Percentiles rank a stretch among this genome's conserved stretches.
phyloP scores from a whole-genome alignment of 2,888 invertebrate species.

The Platypus cylindrus region DNA sequence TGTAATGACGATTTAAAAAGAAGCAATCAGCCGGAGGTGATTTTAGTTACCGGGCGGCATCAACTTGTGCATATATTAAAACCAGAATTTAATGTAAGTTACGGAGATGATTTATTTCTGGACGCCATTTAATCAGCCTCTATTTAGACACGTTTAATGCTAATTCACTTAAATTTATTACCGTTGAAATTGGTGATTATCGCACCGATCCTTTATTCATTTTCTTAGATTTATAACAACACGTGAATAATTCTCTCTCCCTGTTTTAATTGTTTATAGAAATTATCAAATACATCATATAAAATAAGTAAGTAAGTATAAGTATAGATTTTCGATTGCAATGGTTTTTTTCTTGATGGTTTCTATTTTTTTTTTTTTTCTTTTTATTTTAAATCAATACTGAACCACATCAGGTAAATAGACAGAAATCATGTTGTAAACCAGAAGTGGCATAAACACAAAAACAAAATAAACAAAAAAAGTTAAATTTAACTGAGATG shows the following conservation, averaged over 20 bases:
- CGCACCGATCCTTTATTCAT: constrained; percentile 27
- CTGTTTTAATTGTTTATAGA: constrained; percentile 11
- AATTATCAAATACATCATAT: background rate
- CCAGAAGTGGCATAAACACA: constrained; percentile 5
- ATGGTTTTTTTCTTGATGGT: no score
- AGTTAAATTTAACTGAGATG: constrained; percentile 5
- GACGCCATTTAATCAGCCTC: constrained; percentile 33
- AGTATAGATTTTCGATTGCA: no score
- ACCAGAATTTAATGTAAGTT: constrained; percentile 30
- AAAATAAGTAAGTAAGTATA: no score
- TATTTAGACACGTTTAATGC: constrained; percentile 34
- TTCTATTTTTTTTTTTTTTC: no score
- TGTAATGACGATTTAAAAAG: constrained; percentile 23
- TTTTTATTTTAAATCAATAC: background rate
- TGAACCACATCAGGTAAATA: constrained; percentile 4
- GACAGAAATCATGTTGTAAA: constrained; percentile 3
- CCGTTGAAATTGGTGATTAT: constrained; percentile 33
- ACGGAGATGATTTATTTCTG: constrained; percentile 33
- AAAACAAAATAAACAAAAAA: constrained; percentile 9
- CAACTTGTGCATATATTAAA: constrained; percentile 32
- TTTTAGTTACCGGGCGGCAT: constrained; percentile 21
- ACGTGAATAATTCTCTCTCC: constrained; percentile 19
- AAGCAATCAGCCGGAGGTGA: constrained; percentile 18
- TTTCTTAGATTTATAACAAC: constrained; percentile 16
- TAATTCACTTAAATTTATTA: constrained; percentile 34